These are phyloP conservation scores for Omphaloscelis lunosa DNA, from an alignment of 2,888 invertebrate genomes.

Conservation along the genomic window DNA sequence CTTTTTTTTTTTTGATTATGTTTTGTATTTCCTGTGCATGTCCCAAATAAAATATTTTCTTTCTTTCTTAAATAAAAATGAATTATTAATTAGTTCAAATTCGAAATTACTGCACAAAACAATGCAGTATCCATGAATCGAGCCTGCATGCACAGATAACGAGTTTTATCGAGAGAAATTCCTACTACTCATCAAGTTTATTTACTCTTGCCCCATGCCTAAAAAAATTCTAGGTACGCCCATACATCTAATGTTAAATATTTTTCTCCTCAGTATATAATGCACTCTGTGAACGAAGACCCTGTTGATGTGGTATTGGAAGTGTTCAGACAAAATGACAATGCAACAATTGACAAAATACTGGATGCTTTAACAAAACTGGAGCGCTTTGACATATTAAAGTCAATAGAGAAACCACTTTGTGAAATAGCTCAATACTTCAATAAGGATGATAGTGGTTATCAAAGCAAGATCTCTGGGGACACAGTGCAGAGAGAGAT, in stretches of 20 bases:
- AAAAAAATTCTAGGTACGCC: too few relatives aligned
- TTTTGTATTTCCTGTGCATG: too few relatives aligned
- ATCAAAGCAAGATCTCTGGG: slow-evolving; percentile 81
- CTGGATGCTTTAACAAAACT: slow-evolving; percentile 86
- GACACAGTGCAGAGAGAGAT: slow-evolving; percentile 77
- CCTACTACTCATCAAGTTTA: too few relatives aligned
- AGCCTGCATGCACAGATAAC: too few relatives aligned
- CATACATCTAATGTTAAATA: slow-evolving; percentile 2
- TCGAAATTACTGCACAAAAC: too few relatives aligned
- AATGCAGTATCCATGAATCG: too few relatives aligned
- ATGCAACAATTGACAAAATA: slow-evolving; percentile 90
- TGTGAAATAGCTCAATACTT: slow-evolving; percentile 82
- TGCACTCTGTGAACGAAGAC: slow-evolving; percentile 88
- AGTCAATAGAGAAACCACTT: slow-evolving; percentile 85
- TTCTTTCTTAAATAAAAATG: too few relatives aligned
- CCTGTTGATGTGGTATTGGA: slow-evolving; percentile 89
- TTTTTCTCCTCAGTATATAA: slow-evolving; percentile 87
- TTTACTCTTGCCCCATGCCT: too few relatives aligned
- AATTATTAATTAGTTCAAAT: too few relatives aligned
- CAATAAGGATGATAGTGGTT: slow-evolving; percentile 86
- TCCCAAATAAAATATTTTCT: too few relatives aligned
- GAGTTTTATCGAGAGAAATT: too few relatives aligned
- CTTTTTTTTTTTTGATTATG: too few relatives aligned
- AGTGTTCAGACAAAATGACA: slow-evolving; percentile 88
- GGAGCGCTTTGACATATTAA: slow-evolving; percentile 89